Evolutionary conservation across 2,797 vertebrate genomes (phyloP).

Genomic region (Sebastes matsubarae): DNA sequence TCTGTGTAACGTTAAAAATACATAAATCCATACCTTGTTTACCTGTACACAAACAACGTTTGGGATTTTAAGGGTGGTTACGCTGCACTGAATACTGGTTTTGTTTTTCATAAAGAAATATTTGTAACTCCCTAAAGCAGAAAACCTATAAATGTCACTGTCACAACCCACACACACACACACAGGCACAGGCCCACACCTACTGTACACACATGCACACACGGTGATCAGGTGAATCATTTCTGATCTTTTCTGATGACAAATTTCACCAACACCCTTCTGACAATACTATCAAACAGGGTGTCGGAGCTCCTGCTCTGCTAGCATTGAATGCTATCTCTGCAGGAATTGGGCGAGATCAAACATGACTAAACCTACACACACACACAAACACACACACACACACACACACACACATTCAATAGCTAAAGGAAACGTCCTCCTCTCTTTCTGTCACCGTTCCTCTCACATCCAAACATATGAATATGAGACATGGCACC

Average conservation of each 20-base stretch:
- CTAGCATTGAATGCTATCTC: conserved; percentile 34
- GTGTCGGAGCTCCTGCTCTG: neutral
- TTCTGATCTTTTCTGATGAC: neutral
- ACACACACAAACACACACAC: conserved; percentile 10
- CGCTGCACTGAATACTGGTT: neutral
- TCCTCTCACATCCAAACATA: neutral
- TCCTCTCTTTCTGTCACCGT: neutral
- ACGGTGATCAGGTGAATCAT: neutral
- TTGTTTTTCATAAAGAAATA: neutral
- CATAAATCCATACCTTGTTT: neutral
- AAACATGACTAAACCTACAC: conserved; percentile 1
- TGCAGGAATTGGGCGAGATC: conserved; percentile 14
- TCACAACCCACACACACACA: neutral
- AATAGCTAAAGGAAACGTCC: conserved; percentile 4
- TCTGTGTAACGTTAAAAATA: neutral
- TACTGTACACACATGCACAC: neutral
- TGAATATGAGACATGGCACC: conserved; percentile 10
- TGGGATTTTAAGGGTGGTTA: neutral
- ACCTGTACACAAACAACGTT: neutral
- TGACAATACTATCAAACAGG: conserved; percentile 5
- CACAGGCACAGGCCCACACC: neutral
- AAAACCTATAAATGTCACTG: neutral
- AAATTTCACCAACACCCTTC: neutral
- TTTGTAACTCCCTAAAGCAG: neutral
- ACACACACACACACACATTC: neutral